Conservation (phyloP, 2,113 vertebrate species). For the Solea solea region DNA sequence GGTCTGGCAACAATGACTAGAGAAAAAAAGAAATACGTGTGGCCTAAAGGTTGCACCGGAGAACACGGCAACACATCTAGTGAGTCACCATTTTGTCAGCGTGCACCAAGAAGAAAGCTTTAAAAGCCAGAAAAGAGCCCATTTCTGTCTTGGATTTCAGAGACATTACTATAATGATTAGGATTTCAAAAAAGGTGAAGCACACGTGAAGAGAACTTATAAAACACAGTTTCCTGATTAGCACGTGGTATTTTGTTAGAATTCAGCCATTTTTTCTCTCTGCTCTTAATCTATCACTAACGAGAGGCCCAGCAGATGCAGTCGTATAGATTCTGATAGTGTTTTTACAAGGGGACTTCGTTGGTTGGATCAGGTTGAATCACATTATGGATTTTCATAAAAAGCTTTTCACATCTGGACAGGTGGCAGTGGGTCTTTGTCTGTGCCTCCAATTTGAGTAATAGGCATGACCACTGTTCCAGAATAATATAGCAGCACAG, state of each 20-base stretch:
- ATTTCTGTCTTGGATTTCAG: not conserved
- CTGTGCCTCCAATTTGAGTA: conserved; percentile 75
- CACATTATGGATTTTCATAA: conserved; percentile 71
- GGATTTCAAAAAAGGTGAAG: conserved; percentile 25
- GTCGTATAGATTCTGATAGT: conserved; percentile 62
- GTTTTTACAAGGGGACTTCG: conserved; percentile 64
- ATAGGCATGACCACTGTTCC: conserved; percentile 61
- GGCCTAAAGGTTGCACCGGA: conserved; percentile 22
- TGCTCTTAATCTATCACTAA: conserved; percentile 69
- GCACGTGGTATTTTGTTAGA: conserved; percentile 43
- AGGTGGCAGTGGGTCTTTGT: conserved; percentile 65
- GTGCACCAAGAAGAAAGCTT: conserved; percentile 3
- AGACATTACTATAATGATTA: conserved; percentile 21
- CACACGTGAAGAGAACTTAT: conserved; percentile 11
- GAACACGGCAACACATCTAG: conserved; percentile 3
- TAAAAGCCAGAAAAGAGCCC: conserved; percentile 36
- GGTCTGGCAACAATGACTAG: conserved; percentile 19
- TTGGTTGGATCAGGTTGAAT: conserved; percentile 64
- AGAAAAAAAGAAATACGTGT: conserved; percentile 17
- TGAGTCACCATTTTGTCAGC: conserved; percentile 33
- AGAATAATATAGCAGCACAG: conserved; percentile 54
- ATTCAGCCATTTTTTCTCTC: conserved; percentile 56
- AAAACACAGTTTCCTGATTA: conserved; percentile 41
- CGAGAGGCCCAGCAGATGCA: conserved; percentile 59
- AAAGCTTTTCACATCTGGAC: conserved; percentile 74